phyloP scores from a whole-genome alignment of 2,797 vertebrate species.

The Rhynchonycteris naso region DNA sequence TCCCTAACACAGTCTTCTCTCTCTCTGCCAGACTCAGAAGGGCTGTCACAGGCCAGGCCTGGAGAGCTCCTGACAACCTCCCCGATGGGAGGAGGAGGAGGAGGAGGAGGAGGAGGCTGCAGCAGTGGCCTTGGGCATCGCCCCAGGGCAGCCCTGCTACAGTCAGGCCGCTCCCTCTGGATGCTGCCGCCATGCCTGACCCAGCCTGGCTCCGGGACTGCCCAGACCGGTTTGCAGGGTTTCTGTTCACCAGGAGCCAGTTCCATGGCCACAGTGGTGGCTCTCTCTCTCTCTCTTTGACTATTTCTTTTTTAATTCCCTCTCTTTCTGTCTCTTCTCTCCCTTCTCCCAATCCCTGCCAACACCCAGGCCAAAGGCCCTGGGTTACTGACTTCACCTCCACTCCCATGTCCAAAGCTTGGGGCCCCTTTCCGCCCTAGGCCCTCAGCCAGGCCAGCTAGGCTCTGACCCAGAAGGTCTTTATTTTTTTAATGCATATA shows the following conservation, averaged over 20 bases:
- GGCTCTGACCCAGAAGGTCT: slow-evolving; percentile 53
- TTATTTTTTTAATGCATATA: slow-evolving; percentile 56
- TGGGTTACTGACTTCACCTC: background rate
- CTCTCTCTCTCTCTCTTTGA: background rate
- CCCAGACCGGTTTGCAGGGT: slow-evolving; percentile 74
- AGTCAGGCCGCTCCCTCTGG: slow-evolving; percentile 31
- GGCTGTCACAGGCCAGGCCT: background rate
- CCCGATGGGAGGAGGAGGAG: background rate
- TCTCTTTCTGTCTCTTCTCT: background rate
- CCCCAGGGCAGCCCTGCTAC: background rate
- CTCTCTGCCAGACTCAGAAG: background rate
- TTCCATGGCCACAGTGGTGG: background rate
- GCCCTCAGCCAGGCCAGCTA: slow-evolving; percentile 34
- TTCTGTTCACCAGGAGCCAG: slow-evolving; percentile 53
- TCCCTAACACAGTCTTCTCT: background rate
- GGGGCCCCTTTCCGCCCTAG: background rate
- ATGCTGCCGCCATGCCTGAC: slow-evolving; percentile 19
- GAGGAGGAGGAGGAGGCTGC: background rate
- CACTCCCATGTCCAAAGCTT: background rate
- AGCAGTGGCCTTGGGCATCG: slow-evolving; percentile 2
- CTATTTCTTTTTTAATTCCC: background rate
- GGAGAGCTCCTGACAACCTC: background rate
- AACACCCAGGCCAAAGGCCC: background rate
- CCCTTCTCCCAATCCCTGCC: background rate
- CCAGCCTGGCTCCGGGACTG: slow-evolving; percentile 40